Evolutionary conservation across 2,888 invertebrate species (phyloP).

Genomic region (Dinocampus coccinellae): DNA sequence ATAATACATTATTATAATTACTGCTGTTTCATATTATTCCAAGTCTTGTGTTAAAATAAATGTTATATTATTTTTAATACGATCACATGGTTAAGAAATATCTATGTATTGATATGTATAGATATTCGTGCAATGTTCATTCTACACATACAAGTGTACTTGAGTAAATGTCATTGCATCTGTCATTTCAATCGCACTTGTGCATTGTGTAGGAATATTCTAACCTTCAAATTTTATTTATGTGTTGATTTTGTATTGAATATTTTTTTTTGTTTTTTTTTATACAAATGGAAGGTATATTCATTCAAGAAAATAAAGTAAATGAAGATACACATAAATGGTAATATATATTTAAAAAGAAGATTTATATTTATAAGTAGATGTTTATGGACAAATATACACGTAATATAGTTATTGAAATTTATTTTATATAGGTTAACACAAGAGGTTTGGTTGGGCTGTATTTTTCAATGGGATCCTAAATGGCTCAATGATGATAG

Average conservation of each 20-base stretch:
- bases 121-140: background rate
- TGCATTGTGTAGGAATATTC: background rate
- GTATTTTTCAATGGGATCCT: conserved; percentile 25
- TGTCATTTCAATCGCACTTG: background rate
- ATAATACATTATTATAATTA: too few species aligned
- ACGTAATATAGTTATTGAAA: background rate
- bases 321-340: background rate
- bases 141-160: background rate
- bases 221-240: background rate
- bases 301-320: background rate
- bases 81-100: too few species aligned
- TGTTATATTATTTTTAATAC: too few species aligned
- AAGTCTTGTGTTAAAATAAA: too few species aligned
- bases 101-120: background rate
- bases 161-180: background rate
- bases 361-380: background rate
- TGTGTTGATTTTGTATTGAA: background rate
- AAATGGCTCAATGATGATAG: conserved; percentile 12
- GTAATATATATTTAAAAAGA: too few species aligned
- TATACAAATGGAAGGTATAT: background rate
- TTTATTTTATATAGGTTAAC: background rate
- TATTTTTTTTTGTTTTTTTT: too few species aligned
- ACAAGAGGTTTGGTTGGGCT: background rate
- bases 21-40: too few species aligned
- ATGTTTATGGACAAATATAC: background rate